Conservation (phyloP, 1,140 invertebrate genomes). For the Nylanderia fulva region DNA sequence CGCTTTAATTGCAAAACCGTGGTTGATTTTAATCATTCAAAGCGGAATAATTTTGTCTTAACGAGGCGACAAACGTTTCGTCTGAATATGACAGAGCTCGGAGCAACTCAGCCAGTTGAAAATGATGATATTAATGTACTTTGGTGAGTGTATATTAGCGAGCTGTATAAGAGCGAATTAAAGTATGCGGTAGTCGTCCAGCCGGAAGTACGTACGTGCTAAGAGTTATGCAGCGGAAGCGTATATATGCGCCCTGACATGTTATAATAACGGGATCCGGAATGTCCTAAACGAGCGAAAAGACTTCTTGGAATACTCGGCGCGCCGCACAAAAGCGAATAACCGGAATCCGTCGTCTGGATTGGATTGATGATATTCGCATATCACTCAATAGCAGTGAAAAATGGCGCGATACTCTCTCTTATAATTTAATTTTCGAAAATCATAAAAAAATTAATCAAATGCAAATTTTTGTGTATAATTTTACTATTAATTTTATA, state of each 20-base stretch:
- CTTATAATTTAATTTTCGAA: background rate
- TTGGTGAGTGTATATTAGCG: background rate
- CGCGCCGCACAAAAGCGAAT: background rate
- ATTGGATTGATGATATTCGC: constrained; percentile 6
- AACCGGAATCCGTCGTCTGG: background rate
- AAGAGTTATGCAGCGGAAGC: constrained; percentile 21
- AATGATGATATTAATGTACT: constrained; percentile 33
- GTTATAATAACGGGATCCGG: background rate
- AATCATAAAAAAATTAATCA: background rate
- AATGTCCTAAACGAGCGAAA: background rate
- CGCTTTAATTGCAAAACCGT: constrained; percentile 11
- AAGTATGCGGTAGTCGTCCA: background rate
- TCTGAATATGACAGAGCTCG: constrained; percentile 31
- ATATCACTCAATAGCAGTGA: background rate
- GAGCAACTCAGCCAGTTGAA: constrained; percentile 37
- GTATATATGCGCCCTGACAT: background rate
- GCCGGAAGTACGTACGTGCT: background rate
- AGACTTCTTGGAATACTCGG: background rate
- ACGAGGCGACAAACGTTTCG: constrained; percentile 21
- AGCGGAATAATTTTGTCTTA: constrained; percentile 17
- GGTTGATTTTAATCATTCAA: constrained; percentile 6
- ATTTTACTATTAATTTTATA: background rate
- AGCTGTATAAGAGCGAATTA: background rate
- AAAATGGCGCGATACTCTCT: background rate
- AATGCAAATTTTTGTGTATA: background rate